These are phyloP conservation scores for Cephus spinipes DNA, from an alignment of 2,888 invertebrate genomes.

Conservation along the genomic window DNA sequence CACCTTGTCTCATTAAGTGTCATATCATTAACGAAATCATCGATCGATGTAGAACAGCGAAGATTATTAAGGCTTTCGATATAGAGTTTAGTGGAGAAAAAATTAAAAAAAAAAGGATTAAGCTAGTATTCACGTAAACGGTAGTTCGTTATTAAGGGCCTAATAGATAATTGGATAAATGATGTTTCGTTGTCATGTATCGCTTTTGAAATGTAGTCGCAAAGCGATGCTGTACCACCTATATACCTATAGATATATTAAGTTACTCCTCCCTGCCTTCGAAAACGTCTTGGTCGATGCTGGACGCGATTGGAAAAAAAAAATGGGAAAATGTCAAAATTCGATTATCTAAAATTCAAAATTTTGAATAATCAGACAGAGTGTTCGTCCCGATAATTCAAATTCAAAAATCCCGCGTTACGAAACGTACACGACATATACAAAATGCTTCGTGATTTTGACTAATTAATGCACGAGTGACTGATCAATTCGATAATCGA, in stretches of 20 bases:
- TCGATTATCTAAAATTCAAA: no score
- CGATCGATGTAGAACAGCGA: conserved; percentile 44
- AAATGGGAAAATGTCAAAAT: no score
- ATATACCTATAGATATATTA: conserved; percentile 35
- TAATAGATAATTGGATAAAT: conserved; percentile 50
- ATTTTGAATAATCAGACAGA: no score
- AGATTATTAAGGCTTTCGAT: conserved; percentile 49
- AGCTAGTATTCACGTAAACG: conserved; percentile 33
- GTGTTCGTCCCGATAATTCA: no score
- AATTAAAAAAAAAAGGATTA: conserved; percentile 31
- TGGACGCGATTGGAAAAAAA: no score
- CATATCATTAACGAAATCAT: conserved; percentile 51
- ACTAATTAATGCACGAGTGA: no score
- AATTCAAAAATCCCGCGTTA: no score
- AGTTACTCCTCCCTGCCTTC: conserved; percentile 43
- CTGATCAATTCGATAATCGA: no score
- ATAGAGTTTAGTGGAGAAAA: conserved; percentile 47
- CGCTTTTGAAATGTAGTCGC: conserved; percentile 50
- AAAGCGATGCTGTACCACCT: conserved; percentile 39
- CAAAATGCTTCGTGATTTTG: no score
- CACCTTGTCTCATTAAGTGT: conserved; percentile 48
- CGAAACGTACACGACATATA: no score
- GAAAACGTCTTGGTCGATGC: conserved; percentile 34
- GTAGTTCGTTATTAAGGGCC: conserved; percentile 53
- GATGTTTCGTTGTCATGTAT: conserved; percentile 48